phyloP scores from a whole-genome alignment of 2,113 vertebrate genomes.

The Bagarius yarrelli region DNA sequence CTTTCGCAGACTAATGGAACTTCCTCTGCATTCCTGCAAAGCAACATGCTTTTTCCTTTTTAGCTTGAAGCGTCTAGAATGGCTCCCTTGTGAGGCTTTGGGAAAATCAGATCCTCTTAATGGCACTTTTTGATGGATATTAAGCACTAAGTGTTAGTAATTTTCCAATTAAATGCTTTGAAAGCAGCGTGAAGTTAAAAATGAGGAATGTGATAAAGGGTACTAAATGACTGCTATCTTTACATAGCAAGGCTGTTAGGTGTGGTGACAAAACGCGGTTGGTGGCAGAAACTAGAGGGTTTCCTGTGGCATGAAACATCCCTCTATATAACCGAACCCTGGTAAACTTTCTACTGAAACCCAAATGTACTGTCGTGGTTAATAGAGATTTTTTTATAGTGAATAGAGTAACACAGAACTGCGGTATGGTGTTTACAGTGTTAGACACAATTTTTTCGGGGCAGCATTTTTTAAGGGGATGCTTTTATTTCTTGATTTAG shows the following conservation, averaged over 20 bases:
- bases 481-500: background rate
- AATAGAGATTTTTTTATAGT: background rate
- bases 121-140: background rate
- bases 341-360: background rate
- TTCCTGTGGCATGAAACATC: constrained; percentile 24
- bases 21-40: constrained; percentile 61
- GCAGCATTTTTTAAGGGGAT: background rate
- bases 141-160: background rate
- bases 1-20: constrained; percentile 51
- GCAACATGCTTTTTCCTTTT: constrained; percentile 56
- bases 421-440: background rate
- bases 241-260: background rate
- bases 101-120: background rate
- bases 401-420: background rate
- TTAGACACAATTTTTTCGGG: background rate
- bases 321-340: background rate
- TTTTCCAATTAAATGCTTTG: background rate
- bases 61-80: constrained; percentile 29
- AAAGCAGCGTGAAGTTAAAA: background rate
- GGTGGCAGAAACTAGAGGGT: constrained; percentile 1
- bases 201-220: background rate
- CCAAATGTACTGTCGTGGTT: background rate
- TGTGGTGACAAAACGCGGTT: background rate
- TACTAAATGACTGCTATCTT: background rate
- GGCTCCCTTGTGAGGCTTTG: background rate